Evolutionary conservation across 2,797 vertebrate species (phyloP), one percentile per base, ranked within the genome.

Genomic region (Ibycter americanus): DNA sequence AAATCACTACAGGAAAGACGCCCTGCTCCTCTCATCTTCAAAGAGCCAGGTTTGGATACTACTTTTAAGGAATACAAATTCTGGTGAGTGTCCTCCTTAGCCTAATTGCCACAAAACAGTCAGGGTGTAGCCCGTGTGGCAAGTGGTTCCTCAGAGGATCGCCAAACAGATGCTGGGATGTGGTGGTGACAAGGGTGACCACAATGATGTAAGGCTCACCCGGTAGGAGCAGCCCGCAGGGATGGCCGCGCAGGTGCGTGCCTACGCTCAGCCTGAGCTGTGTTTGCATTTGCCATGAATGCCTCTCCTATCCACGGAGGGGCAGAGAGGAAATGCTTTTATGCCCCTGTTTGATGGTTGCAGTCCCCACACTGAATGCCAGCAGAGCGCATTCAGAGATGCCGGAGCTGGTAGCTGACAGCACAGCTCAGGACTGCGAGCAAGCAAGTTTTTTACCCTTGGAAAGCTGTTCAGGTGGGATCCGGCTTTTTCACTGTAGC

Each of bases 11-110:
- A 83, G 78, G 56, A 90, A 61, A 63, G 74, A 93, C 26, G 21
- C 63, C 42, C 23, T 65, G 44, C 44, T 86, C 55, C 52, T 94
- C 88, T 84, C 59, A 44, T 87, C 93, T 96, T 93, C 95, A 92
- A 96, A 94, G 94, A 78, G 27, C 59, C 87, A 88, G 34, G 66
- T 92, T 95, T 92, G 92, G 78, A 85, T 87, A 54, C 61, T 54
- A 8, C 74, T 74, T 73, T 46, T 67, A 81, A 96, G 27, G 61
- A 38, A 87, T 90, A 92, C 86, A 87, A 89, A 38, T 79, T 67
- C 58, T n/a, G 49, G 44, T 56, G 85, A 76, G 73, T 59, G 52
- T 74, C 86, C 55, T 63, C 70, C 66, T 74, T 46, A 40, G 26
- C 44, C 67, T 71, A 80, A 63, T 82, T 79, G 80, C 63, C 86